Percentiles rank a stretch among this genome's conserved stretches.
These are phyloP conservation scores for Hypotaenidia philippensis DNA, from an alignment of 2,797 vertebrate genomes.

Conservation along the genomic window DNA sequence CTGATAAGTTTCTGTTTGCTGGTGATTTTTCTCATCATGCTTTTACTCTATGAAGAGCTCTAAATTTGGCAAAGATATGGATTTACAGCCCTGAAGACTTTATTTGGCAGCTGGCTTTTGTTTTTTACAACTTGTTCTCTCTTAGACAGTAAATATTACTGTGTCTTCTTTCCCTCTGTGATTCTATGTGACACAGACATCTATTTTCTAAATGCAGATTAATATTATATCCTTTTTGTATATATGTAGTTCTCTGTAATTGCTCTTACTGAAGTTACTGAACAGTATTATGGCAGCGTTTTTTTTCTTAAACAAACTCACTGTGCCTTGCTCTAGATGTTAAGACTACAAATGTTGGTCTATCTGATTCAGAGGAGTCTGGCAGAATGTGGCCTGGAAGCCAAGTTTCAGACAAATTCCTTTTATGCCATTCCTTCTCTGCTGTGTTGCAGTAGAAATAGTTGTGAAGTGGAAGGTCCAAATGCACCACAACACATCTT, in stretches of 20 bases:
- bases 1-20: not conserved
- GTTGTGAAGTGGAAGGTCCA: not conserved
- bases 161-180: not conserved
- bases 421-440: not conserved
- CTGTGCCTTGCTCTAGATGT: rapidly evolving
- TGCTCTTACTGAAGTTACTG: not conserved
- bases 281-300: not conserved
- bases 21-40: not conserved
- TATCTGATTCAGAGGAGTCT: not conserved
- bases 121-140: not conserved
- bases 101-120: slow-evolving; percentile 9
- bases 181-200: not conserved
- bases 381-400: not conserved
- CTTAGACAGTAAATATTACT: slow-evolving; percentile 3
- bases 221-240: not conserved
- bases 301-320: not conserved
- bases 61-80: slow-evolving; percentile 2
- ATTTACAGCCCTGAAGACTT: not conserved
- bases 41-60: not conserved
- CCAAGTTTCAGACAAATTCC: not conserved
- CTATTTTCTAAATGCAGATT: slow-evolving; percentile 29
- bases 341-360: not conserved
- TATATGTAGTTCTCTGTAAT: not conserved
- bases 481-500: rapidly evolving
- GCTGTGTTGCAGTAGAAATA: rapidly evolving